Conservation (phyloP, 2,888 invertebrate genomes). For the Aspidapion aeneum region DNA sequence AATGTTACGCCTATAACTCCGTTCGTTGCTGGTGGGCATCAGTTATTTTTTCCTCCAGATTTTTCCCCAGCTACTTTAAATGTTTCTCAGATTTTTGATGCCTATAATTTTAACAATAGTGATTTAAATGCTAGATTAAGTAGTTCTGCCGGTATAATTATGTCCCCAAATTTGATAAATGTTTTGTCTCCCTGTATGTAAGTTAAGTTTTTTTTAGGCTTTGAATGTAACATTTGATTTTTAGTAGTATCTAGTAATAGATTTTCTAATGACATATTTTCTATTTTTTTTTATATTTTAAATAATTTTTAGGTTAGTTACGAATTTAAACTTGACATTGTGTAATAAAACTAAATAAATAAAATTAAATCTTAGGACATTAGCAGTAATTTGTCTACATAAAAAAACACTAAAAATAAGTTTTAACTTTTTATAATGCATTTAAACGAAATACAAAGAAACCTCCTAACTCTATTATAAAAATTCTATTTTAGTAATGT, state of each 20-base stretch:
- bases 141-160: constrained; percentile 15
- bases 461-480: no score
- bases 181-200: constrained; percentile 21
- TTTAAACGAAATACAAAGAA: no score
- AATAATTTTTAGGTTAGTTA: no score
- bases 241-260: no score
- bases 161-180: constrained; percentile 16
- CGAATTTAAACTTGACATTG: no score
- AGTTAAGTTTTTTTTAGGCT: not conserved
- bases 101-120: constrained; percentile 4
- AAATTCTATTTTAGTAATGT: no score
- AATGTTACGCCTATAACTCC: constrained; percentile 27
- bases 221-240: constrained; percentile 8
- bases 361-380: no score
- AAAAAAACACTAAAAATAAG: no score
- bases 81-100: constrained; percentile 3
- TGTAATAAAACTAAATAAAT: no score
- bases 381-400: no score
- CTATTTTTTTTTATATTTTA: not conserved
- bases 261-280: not conserved
- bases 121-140: constrained; percentile 15
- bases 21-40: constrained; percentile 10
- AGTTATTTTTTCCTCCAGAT: constrained; percentile 32
- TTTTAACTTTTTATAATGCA: no score
- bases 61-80: constrained; percentile 25